Conservation (phyloP, 1,140 invertebrate species). For the Euglossa dilemma region DNA sequence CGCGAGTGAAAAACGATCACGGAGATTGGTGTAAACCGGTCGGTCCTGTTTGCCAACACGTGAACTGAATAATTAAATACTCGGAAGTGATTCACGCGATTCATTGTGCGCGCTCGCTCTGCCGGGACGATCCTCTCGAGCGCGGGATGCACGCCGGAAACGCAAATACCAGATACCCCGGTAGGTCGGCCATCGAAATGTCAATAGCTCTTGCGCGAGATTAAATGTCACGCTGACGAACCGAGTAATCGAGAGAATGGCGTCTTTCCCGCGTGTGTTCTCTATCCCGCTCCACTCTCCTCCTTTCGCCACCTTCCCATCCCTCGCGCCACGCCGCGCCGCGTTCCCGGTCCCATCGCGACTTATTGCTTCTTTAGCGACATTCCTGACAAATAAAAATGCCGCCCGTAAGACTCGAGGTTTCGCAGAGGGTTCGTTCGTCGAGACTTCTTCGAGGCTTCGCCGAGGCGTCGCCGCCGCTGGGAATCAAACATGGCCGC, state of each 20-base stretch:
- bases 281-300: not conserved
- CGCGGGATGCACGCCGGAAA: slow-evolving; percentile 56
- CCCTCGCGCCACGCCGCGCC: too few species aligned
- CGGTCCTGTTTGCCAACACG: slow-evolving; percentile 42
- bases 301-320: too few species aligned
- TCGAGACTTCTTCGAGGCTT: too few species aligned
- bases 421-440: too few species aligned
- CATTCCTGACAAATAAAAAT: not conserved
- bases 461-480: too few species aligned
- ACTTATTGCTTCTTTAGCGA: slow-evolving; percentile 35
- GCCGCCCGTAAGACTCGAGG: too few species aligned
- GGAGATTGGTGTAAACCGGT: slow-evolving; percentile 44
- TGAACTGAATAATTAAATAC: slow-evolving; percentile 66
- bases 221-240: slow-evolving; percentile 68
- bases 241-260: slow-evolving; percentile 67
- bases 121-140: slow-evolving; percentile 54
- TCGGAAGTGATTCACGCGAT: slow-evolving; percentile 66
- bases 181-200: slow-evolving; percentile 62
- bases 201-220: slow-evolving; percentile 69
- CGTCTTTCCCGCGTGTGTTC: slow-evolving; percentile 47
- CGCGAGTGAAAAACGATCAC: slow-evolving; percentile 42
- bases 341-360: too few species aligned
- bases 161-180: slow-evolving; percentile 66
- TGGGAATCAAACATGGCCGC: too few species aligned
- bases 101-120: slow-evolving; percentile 48